Evolutionary conservation across 2,113 vertebrate genomes (phyloP).

Genomic region (Narcine bancroftii): DNA sequence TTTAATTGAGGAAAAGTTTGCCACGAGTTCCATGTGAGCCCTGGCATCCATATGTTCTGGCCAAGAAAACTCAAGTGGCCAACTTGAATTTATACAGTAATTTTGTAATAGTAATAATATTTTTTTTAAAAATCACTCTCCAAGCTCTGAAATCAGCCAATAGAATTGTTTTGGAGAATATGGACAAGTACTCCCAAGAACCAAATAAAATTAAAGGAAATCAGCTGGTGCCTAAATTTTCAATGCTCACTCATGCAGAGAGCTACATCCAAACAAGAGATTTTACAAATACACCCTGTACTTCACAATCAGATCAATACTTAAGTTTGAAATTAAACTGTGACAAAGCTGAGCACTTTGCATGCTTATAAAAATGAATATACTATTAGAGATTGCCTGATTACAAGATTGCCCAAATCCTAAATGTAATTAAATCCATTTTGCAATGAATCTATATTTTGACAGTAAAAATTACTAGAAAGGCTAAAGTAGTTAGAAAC

Average conservation of each 20-base stretch:
- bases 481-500: background rate
- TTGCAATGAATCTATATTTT: background rate
- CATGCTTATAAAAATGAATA: background rate
- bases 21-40: background rate
- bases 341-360: background rate
- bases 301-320: background rate
- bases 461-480: background rate
- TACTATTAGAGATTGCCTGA: background rate
- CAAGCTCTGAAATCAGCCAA: background rate
- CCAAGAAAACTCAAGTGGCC: background rate
- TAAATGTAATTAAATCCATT: background rate
- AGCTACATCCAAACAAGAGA: background rate
- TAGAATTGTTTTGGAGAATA: background rate
- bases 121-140: background rate
- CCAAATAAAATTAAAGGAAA: background rate
- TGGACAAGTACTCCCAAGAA: background rate
- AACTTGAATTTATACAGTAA: background rate
- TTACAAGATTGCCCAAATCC: background rate
- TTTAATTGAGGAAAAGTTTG: background rate
- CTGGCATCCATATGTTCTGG: background rate
- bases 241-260: background rate
- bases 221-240: background rate
- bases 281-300: background rate
- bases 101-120: background rate
- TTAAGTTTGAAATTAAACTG: background rate